Evolutionary conservation across 2,797 vertebrate species (phyloP), one percentile per base, ranked within the genome.

Genomic region (Varecia variegata): DNA sequence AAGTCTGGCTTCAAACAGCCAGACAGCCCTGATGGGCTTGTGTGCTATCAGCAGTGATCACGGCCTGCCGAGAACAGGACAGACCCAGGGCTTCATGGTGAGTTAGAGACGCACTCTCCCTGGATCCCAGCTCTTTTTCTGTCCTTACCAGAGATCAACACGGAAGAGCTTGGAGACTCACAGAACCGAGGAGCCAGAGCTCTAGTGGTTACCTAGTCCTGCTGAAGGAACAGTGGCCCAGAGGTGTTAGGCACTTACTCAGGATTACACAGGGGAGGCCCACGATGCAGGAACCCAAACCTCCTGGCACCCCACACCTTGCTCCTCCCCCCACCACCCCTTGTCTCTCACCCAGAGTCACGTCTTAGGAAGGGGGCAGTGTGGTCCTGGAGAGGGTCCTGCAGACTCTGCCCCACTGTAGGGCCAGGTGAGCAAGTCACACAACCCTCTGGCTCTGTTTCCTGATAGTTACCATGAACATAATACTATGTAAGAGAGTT

Each of bases 1-100:
- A 96, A 97, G 71, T 96, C 98, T 98, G 8, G 2, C 70, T 93
- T 45, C 52, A 32, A 88, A 65, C 3, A 4, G 45, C 14, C n/a
- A 3, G 10, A 23, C 71, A 45, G 94, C 86, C 85, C 35, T 3
- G 47, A 50, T 71, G 68, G 85, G 70, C 94, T 67, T 89, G 2
- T 93, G 87, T 88, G 82, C 93, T 90, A 73, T 86, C 93, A 96
- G 96, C 35, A 65, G 0, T 71, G 54, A 30, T 38, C 54, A 14
- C 3, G 25, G 80, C 80, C 65, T 54, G 65, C n/a, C 17, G 47
- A 13, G 38, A 7, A 4, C 7, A 7, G 67, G 23, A 30, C 38
- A 35, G 45, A 21, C 18, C 0, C 0, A 2, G 9, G 43, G 32
- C 56, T 23, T 79, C 38, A 1, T 2, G 6, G 71, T n/a, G 38